These are phyloP conservation scores for Oncorhynchus kisutch DNA, from an alignment of 2,113 vertebrate species.

Conservation along the genomic window DNA sequence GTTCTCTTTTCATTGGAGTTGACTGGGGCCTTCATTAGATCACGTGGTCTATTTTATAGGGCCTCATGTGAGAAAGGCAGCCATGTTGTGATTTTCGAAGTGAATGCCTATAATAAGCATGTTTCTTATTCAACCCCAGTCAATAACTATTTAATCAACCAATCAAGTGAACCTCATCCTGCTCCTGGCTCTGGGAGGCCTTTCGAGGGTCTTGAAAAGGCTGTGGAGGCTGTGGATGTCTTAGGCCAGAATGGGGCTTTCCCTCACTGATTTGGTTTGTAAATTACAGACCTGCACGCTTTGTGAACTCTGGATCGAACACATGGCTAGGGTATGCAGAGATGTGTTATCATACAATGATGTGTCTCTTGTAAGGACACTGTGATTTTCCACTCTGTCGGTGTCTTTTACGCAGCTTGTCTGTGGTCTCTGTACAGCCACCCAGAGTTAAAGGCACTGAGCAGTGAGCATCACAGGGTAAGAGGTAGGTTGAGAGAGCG, in stretches of 20 bases:
- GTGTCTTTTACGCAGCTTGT: neutral
- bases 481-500: neutral
- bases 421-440: neutral
- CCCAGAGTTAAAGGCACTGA: neutral
- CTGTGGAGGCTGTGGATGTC: constrained; percentile 6
- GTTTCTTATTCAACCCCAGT: constrained; percentile 29
- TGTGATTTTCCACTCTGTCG: neutral
- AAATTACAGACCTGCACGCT: constrained; percentile 37
- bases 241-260: constrained; percentile 11
- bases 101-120: neutral
- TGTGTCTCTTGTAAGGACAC: constrained; percentile 18
- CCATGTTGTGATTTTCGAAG: neutral
- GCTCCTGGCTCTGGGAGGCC: neutral
- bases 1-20: constrained; percentile 46
- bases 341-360: neutral
- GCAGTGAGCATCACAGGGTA: neutral
- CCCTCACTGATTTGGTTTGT: constrained; percentile 50
- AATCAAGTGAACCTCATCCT: constrained; percentile 7
- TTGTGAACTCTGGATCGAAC: constrained; percentile 24
- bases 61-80: constrained; percentile 23
- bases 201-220: neutral
- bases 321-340: too few relatives aligned
- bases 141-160: constrained; percentile 31
- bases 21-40: constrained; percentile 34
- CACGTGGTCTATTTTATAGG: neutral